These are phyloP conservation scores for Coreoperca whiteheadi DNA, from an alignment of 2,113 vertebrate species.

Conservation along the genomic window DNA sequence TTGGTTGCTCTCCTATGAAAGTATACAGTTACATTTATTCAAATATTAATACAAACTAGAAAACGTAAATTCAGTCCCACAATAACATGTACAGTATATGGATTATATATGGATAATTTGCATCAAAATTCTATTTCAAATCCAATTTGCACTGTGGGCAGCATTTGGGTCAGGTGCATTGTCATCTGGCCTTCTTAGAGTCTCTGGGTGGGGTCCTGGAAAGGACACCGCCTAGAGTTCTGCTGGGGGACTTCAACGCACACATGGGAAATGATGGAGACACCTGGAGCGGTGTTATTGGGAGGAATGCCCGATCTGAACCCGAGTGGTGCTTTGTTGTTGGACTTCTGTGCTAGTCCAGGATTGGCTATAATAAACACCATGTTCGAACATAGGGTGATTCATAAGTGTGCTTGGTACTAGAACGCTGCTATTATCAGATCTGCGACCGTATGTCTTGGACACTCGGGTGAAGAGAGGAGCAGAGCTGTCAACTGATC, in stretches of 20 bases:
- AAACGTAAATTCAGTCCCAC: conserved; percentile 21
- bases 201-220: no score
- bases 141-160: conserved; percentile 5
- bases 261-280: no score
- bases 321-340: no score
- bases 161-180: not conserved
- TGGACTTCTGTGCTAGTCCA: no score
- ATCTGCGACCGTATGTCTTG: no score
- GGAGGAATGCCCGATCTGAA: no score
- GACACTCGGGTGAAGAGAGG: no score
- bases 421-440: no score
- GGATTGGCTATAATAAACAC: not conserved
- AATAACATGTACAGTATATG: not conserved
- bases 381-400: not conserved
- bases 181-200: not conserved
- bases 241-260: no score
- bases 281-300: no score
- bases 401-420: not conserved
- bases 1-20: conserved; percentile 15
- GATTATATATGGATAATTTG: conserved; percentile 32
- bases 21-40: not conserved
- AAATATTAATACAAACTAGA: conserved; percentile 16
- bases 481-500: no score
- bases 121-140: conserved; percentile 37
- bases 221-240: no score